Evolutionary conservation across 1,140 invertebrate species (phyloP), one percentile per base, ranked within the genome.

Genomic region (Monochamus saltuarius): DNA sequence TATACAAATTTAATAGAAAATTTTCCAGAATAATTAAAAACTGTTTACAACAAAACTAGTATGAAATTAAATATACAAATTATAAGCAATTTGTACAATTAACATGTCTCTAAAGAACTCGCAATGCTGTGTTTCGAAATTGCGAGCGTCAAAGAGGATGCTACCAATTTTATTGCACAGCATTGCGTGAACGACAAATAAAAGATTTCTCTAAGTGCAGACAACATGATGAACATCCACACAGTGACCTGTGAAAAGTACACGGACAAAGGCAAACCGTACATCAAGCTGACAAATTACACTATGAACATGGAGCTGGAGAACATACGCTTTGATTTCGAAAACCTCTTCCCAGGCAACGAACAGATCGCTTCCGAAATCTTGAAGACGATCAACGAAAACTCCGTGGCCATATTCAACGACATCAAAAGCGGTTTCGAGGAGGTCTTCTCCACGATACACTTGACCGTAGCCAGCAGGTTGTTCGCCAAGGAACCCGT

Each of bases 401-500:
- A 71, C 42, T 61, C 54, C 8, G 29, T 61, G 38, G 59, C 61
- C 22, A 58, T 70, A 13, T 67, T 66, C 45, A 42, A 59, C 0
- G 68, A 70, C n/a, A 59, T 70, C 1, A 62, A 59, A 19, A 14
- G 10, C 7, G 59, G 56, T 1, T 67, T 65, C 40, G 68, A 65
- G 34, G 64, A 71, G 34, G 77, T 79, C 0, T 71, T 81, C 39
- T 72, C 66, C 0, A 61, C 66, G n/a, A 73, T 81, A 35, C 70
- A 79, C 35, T 68, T 73, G 34, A 62, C 76, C 1, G 69, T 80
- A 14, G 40, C 78, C 0, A 78, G 77, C 61, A 69, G 71, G 47
- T 64, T 79, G 1, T 76, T 83, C 34, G 56, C 71, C 14, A 82
- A 78, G 65, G 56, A 78, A 4, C 76, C 80, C 7, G 70, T 75